Evolutionary conservation across 2,888 invertebrate species (phyloP), one percentile per base, ranked within the genome.

Genomic region (Trimorus sp.): DNA sequence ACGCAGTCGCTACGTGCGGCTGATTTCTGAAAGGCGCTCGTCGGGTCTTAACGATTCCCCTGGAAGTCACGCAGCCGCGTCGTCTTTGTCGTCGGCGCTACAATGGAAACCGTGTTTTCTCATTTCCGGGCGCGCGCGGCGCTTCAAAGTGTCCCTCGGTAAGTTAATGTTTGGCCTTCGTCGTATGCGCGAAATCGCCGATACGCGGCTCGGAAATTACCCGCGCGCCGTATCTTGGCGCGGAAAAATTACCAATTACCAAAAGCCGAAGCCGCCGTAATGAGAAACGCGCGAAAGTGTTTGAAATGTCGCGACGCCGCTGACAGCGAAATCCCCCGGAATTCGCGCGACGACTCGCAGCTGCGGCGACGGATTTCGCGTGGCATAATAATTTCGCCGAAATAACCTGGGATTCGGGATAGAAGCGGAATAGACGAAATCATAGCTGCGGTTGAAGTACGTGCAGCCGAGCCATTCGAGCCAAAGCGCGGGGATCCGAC

Each of bases 41-140:
- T 6, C 65, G 53, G 60, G 58, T 79, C 62, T 79, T 79, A 79
- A 79, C 74, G 74, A 79, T 79, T 59, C 74, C 69, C 36, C 53
- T 79, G 59, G 59, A 79, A 79, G 79, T 79, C 79, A 75, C 79
- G 74, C 68, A 79, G 65, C 38, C 62, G 58, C 59, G 74, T 74
- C 63, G 80, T 71, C 76, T 81, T 81, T 81, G 76, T 81, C 76
- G 71, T 60, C 60, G 68, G 26, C 58, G 63, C 54, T 74, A 75
- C 80, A 68, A 76, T 76, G 45, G 76, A 59, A 81, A 76, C 71
- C 76, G 80, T 81, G 80, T 81, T 81, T 81, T 76, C 76, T 81
- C 80, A 71, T 65, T 75, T 75, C 59, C 58, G 48, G 51, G 49
- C 65, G 66, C 70, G 75, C 75, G 71, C 54, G 70, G 60, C 70